phyloP scores from a whole-genome alignment of 2,797 vertebrate species.

The Mormyrops boulengeri region DNA sequence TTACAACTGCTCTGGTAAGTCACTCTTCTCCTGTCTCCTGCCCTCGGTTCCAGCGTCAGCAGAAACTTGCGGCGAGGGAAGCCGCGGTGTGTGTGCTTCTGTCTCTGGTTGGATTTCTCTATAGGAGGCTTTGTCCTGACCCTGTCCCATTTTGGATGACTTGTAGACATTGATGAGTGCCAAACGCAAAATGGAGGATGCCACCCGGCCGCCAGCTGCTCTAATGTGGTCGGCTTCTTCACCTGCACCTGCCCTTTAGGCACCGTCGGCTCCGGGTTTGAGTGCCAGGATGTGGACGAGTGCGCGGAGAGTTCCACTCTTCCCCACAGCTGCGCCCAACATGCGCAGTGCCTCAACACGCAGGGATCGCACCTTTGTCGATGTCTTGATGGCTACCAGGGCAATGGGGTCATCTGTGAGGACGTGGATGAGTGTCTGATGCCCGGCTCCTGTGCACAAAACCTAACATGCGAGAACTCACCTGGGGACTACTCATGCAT shows the following conservation, averaged over 20 bases:
- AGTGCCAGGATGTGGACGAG: slow-evolving; percentile 70
- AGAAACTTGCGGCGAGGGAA: not conserved
- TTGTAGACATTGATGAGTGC: slow-evolving; percentile 85
- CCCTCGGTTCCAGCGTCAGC: not conserved
- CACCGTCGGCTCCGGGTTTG: slow-evolving; percentile 59
- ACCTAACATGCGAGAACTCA: slow-evolving; percentile 63
- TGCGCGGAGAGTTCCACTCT: slow-evolving; percentile 52
- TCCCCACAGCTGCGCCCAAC: slow-evolving; percentile 58
- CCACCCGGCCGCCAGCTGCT: slow-evolving; percentile 63
- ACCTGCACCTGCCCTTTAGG: slow-evolving; percentile 62
- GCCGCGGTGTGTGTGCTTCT: not conserved
- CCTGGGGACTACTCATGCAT: slow-evolving; percentile 62
- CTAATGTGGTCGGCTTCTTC: slow-evolving; percentile 63
- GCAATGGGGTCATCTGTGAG: slow-evolving; percentile 60
- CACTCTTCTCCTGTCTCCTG: not conserved
- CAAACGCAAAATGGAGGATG: slow-evolving; percentile 70
- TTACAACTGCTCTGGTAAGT: slow-evolving; percentile 68
- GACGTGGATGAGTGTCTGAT: slow-evolving; percentile 66
- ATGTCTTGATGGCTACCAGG: slow-evolving; percentile 61
- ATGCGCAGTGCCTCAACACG: slow-evolving; percentile 60
- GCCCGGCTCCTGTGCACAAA: slow-evolving; percentile 43
- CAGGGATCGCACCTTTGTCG: slow-evolving; percentile 63
- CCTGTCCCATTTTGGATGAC: slow-evolving; percentile 75
- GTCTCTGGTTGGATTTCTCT: slow-evolving; percentile 34
- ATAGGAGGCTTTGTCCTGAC: slow-evolving; percentile 59